phyloP scores from a whole-genome alignment of 1,140 invertebrate genomes.

The Drosophila orosa region DNA sequence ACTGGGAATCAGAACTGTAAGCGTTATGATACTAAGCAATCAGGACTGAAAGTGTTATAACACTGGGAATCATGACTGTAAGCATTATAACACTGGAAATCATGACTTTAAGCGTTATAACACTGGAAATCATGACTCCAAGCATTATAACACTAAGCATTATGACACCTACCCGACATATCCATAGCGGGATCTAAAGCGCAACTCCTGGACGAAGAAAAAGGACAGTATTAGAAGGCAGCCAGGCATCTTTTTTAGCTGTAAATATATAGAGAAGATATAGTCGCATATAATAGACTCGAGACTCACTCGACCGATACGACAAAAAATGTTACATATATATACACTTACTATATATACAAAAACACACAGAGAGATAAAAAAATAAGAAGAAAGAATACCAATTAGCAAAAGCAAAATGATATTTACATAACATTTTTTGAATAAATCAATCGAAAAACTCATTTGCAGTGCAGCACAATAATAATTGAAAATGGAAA shows the following conservation, averaged over 20 bases:
- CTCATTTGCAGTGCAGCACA: conserved; percentile 81
- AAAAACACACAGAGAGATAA: not conserved
- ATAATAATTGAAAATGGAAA: conserved; percentile 60
- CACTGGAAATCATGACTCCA: not conserved
- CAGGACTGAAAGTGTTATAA: not conserved
- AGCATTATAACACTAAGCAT: not conserved
- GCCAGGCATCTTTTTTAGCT: conserved; percentile 28
- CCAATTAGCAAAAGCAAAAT: conserved; percentile 51
- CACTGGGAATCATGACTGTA: not conserved
- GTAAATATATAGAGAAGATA: conserved; percentile 28
- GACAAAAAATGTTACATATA: conserved; percentile 41
- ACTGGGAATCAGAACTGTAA: too few relatives aligned
- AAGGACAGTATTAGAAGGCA: conserved; percentile 25
- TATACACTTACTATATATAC: conserved; percentile 32
- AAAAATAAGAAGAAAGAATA: conserved; percentile 8
- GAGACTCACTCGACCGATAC: conserved; percentile 10
- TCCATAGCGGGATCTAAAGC: conserved; percentile 40
- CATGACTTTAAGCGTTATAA: not conserved
- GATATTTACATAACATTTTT: conserved; percentile 68
- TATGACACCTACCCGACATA: conserved; percentile 9
- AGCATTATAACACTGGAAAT: not conserved
- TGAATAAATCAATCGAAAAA: conserved; percentile 65
- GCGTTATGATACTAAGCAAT: too few relatives aligned
- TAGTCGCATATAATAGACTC: conserved; percentile 9
- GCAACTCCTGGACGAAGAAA: conserved; percentile 13